Evolutionary conservation across 2,888 invertebrate genomes (phyloP).

Genomic region (Petrolisthes manimaculis): DNA sequence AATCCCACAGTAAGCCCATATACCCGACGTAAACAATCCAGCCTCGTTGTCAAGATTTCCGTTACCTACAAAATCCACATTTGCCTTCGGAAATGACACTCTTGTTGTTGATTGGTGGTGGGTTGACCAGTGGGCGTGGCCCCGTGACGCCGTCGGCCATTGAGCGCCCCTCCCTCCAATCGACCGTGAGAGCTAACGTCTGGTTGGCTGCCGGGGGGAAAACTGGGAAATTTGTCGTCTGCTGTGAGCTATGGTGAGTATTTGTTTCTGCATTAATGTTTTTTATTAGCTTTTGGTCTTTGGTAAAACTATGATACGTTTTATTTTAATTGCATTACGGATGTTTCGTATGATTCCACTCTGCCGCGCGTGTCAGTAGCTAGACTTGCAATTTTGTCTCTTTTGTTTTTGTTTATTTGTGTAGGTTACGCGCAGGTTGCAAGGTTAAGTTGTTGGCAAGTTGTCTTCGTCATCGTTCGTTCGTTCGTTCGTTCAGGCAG

Average conservation of each 20-base stretch:
- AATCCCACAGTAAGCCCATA: conserved; percentile 34
- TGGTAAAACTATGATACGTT: conserved; percentile 48
- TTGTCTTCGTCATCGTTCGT: conserved; percentile 17
- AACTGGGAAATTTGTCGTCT: conserved; percentile 47
- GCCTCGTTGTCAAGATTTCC: conserved; percentile 47
- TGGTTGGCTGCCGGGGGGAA: conserved; percentile 39
- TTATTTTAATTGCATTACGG: conserved; percentile 49
- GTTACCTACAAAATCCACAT: conserved; percentile 41
- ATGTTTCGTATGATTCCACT: conserved; percentile 22
- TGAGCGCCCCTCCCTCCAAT: conserved; percentile 30
- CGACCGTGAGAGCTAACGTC: conserved; percentile 37
- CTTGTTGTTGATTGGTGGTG: conserved; percentile 29
- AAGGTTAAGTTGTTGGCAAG: conserved; percentile 5
- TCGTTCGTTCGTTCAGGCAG: neutral
- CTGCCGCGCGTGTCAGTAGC: conserved; percentile 2
- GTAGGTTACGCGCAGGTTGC: neutral
- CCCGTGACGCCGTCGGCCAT: conserved; percentile 31
- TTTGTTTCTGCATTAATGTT: conserved; percentile 54
- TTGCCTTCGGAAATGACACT: conserved; percentile 37
- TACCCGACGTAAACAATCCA: conserved; percentile 44
- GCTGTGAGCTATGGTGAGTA: conserved; percentile 51
- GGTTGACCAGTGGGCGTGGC: conserved; percentile 32
- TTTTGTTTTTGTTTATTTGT: neutral
- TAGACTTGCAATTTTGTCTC: neutral
- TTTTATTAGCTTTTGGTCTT: conserved; percentile 47